Evolutionary conservation across 2,888 invertebrate species (phyloP), one percentile per base, ranked within the genome.

Genomic region (Heteromurus nitidus): DNA sequence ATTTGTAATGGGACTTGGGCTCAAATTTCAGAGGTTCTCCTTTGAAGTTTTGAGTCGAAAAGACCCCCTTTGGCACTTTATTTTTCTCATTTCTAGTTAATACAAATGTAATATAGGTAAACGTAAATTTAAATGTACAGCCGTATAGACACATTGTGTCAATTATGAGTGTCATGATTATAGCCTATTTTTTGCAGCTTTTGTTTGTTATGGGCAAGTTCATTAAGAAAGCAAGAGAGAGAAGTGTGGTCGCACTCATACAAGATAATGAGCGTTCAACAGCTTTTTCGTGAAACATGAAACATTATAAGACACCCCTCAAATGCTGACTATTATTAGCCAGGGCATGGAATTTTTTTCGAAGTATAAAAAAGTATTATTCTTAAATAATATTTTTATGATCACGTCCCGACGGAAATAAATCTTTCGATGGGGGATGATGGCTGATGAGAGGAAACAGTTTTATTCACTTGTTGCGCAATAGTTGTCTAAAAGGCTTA

Each of bases 381-480:
- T 64, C 64, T 9, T 20, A 62, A 65, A 20, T 58, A 16, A n/a
- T 62, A 36, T 70, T 64, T 69, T 77, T 70, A 64, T 47, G 44
- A 47, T 13, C 76, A 76, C 44, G 64, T 70, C 77, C 64, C 77
- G 70, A 47, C 77, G 77, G 77, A 77, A 70, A 77, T 77, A 77
- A 76, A 76, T 76, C 68, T 69, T 60, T 44, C 31, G 42, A 36
- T 69, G 50, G 53, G 42, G n/a, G n/a, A n/a, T n/a, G n/a, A 47
- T 47, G 7, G 68, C 30, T 9, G n/a, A 76, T 44, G 76, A 64
- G 55, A 72, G 79, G 72, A 70, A 79, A 65, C 64, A 70, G 55
- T 18, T 44, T 55, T 75, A 72, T 28, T 62, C 44, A 11, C 16
- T 20, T 53, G 20, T 77, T 77, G 24, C 53, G 77, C 64, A 69